Evolutionary conservation across 2,888 invertebrate species (phyloP).

Genomic region (Leptothorax acervorum): DNA sequence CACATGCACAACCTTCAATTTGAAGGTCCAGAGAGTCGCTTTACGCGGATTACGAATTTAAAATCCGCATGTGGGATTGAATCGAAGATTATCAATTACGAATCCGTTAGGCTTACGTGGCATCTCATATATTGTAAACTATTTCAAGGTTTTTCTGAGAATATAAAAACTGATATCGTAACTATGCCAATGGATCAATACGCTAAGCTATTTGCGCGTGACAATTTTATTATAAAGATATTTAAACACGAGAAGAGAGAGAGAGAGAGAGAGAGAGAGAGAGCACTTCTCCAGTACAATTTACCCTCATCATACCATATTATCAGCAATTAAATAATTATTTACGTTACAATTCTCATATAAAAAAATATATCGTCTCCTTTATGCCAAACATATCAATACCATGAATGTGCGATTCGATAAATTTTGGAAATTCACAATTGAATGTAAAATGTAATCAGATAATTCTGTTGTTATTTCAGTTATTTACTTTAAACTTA

Average conservation of each 20-base stretch:
- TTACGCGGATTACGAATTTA: background rate
- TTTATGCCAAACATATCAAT: too few species aligned
- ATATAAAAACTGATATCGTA: background rate
- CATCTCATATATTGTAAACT: too few species aligned
- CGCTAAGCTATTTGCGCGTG: background rate
- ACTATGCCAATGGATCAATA: background rate
- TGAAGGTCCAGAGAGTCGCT: background rate
- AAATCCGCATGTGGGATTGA: background rate
- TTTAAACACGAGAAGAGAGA: too few species aligned
- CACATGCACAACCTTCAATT: background rate
- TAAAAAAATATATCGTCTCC: background rate
- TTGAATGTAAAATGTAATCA: too few species aligned
- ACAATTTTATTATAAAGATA: too few species aligned
- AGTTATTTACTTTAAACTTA: too few species aligned
- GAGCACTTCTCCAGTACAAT: background rate
- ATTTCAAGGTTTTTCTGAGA: background rate
- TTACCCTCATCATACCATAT: background rate
- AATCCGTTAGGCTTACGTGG: too few species aligned
- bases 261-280: too few species aligned
- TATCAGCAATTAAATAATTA: background rate
- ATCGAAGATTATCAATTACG: background rate
- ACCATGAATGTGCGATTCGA: too few species aligned
- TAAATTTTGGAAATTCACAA: too few species aligned
- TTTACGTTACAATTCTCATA: background rate
- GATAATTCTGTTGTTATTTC: too few species aligned